Base-by-base conservation (phyloP, 2,888 invertebrate species). In the Pherbina coryleti region DNA sequence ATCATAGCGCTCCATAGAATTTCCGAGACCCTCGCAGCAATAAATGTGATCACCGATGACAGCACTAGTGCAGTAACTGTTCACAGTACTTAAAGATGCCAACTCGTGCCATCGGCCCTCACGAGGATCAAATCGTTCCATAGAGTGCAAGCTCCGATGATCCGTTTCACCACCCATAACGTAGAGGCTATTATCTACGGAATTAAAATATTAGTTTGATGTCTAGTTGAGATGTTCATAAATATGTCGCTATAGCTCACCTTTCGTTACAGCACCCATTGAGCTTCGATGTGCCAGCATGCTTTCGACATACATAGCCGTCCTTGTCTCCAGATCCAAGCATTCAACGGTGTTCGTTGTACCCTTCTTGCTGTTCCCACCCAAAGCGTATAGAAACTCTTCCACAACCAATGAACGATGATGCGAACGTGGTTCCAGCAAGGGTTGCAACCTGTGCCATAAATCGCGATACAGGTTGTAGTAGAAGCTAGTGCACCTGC, bases 151-250 rank as follows among this genome's bases (percentile, higher is more conserved):
- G 60, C 85, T 84, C 75, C 83, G 82, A 37, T 83, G 80, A 73
- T 85, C 84, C 5, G 84, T 84, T 76, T 86, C 86, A 3, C 86
- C 86, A 7, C 86, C 86, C 86, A 86, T 86, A 0, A 85, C 85
- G 77, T 85, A 86, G 19, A 86, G 78, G 28, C 81, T 79, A 31
- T 82, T 81, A 31, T 84, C 85, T 85, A 53, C 1, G n/a, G 25
- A 22, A 19, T 5, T 34, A 28, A 69, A 37, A 3, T 19, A 22
- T 57, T 60, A 9, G 5, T 60, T 67, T 17, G 19, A 28, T 22
- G 28, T 62, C 19, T 62, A 28, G 2, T 2, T 25, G 37, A 67
- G 53, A 49, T 53, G n/a, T n/a, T n/a, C n/a, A n/a, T 25, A 8
- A 17, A 60, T 3, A 7, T 8, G 51, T 70, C 25, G 9, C 3